Base-by-base conservation (phyloP, 2,888 invertebrate genomes). In the Oconnorella tubifera region DNA sequence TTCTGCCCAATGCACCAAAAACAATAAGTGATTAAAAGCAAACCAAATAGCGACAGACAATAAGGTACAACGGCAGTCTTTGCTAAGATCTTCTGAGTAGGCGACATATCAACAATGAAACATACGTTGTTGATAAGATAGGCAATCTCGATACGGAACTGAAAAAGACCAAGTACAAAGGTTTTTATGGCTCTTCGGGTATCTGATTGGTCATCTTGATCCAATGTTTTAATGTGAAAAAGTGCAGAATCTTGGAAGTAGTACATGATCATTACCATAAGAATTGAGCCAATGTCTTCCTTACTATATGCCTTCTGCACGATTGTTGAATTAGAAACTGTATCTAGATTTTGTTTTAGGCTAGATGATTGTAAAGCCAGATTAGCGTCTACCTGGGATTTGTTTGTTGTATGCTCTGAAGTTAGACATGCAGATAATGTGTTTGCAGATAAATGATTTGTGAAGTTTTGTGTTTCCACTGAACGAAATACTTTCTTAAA, bases 161-260 rank as follows among this genome's bases (percentile, higher is more conserved):
- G 68, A 33, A 70, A 70, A 4, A 70, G 62, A 14, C 70, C 70
- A n/a, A 64, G 56, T 4, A 70, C 40, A 14, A 70, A 48, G 4
- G 58, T 59, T 33, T 59, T 58, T 33, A 70, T 49, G 28, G 59
- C 40, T 25, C 62, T 33, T 62, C 56, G 33, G 19, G 25, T 31
- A 25, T 40, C 19, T 40, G 40, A 40, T 40, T 40, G 10, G 19
- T 40, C 10, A 14, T 6, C 40, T 6, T 6, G 10, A 40, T 14
- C 6, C 2, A 61, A 64, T 1, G 65, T 67, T 58, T 66, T 67
- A 19, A 70, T 60, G 33, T 66, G 62, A 23, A 70, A 63, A 51
- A 70, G 63, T 40, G 56, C 49, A 2, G 70, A 67, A 55, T 70
- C 70, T 50, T 71, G 71, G 60, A 70, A 71, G 49, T 68, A 71